Evolutionary conservation across 2,888 invertebrate species (phyloP).

Genomic region (Sarcophaga rosellei): DNA sequence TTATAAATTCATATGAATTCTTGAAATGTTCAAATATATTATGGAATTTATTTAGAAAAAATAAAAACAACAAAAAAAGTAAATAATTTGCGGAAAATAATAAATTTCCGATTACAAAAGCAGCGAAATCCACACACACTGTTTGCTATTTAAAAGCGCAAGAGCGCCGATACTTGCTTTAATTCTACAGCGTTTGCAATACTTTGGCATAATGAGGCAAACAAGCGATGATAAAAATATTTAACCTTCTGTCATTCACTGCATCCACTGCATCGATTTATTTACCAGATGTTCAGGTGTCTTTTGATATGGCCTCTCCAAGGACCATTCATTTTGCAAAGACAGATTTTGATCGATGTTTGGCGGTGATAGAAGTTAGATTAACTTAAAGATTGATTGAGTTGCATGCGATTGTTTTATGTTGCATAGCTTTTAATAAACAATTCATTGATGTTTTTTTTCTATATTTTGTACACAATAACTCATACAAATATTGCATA

Average conservation of each 20-base stretch:
- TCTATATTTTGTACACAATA: neutral
- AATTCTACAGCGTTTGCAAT: conserved; percentile 4
- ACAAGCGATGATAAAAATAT: neutral
- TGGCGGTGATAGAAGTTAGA: neutral
- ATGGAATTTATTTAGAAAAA: conserved; percentile 38
- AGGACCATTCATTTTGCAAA: neutral
- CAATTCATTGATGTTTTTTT: neutral
- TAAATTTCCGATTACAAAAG: conserved; percentile 26
- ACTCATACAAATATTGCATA: too few relatives aligned
- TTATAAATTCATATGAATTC: conserved; percentile 50
- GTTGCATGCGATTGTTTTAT: neutral
- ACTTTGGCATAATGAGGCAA: neutral
- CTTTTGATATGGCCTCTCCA: neutral
- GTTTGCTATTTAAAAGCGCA: neutral
- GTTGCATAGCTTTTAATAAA: neutral
- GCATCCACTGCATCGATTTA: neutral
- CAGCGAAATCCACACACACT: neutral
- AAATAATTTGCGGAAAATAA: conserved; percentile 48
- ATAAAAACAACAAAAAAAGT: conserved; percentile 4
- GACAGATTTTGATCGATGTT: neutral
- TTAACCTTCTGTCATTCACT: neutral
- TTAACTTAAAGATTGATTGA: neutral
- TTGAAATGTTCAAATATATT: conserved; percentile 44
- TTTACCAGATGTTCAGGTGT: neutral
- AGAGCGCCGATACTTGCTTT: neutral